Evolutionary conservation across 2,113 vertebrate species (phyloP), one percentile per base, ranked within the genome.

Genomic region (Chionodraco myersi): DNA sequence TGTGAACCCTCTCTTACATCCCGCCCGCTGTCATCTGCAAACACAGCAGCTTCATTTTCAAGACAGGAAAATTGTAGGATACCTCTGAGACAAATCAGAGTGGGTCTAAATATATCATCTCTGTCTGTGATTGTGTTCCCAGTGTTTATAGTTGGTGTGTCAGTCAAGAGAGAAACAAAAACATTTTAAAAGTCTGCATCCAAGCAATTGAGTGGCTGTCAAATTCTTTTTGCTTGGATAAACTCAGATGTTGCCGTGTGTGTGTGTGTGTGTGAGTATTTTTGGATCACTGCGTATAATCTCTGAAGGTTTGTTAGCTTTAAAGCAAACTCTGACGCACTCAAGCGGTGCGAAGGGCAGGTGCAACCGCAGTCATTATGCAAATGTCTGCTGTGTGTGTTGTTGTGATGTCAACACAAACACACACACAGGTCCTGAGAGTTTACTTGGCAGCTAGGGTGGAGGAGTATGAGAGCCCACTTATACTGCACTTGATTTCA

Each of bases 311-410:
- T 72, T 81, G 61, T 72, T 70, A 15, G 64, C 73, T 84, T 73
- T 78, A 60, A 75, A 75, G 51, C 36, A 8, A 51, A 84, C 61
- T 84, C 41, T 44, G 57, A 79, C 6, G 69, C 89, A 80, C 26
- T 85, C 61, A 72, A 76, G 83, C 89, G 58, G 64, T 0, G 7
- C 76, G 66, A 34, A 86, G 78, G 82, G 90, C 90, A 93, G 93
- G 91, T 92, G 90, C 85, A 91, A 61, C 72, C 21, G 12, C 83
- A 82, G 73, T 75, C 85, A 87, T 93, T 92, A 93, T 92, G 91
- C 87, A 91, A 92, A 93, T 92, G 72, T 79, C 5, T 75, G 85
- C 86, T 88, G 84, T 86, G 82, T 88, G 85, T 82, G 63, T 85
- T 73, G 80, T 63, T 15, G 41, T n/a, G 2, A 66, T 66, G 82